These are phyloP conservation scores for Agonum fuliginosum DNA, from an alignment of 2,888 invertebrate genomes.

Conservation along the genomic window DNA sequence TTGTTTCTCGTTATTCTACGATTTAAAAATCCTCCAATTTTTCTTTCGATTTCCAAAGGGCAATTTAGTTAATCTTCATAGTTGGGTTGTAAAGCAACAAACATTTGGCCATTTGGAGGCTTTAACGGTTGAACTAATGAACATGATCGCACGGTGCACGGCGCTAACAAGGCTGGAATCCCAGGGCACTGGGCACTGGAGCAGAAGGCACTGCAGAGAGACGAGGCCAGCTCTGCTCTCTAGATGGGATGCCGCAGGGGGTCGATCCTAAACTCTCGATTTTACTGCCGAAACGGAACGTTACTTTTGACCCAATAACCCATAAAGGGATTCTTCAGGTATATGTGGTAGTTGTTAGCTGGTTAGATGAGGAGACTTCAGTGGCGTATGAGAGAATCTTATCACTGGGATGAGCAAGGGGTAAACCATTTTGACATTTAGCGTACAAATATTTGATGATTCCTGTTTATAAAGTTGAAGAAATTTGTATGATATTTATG, in stretches of 20 bases:
- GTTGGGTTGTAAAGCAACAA: conserved; percentile 1
- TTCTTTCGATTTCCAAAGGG: neutral
- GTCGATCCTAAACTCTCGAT: conserved; percentile 60
- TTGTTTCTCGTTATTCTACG: no score
- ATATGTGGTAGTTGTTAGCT: conserved; percentile 23
- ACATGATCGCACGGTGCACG: neutral
- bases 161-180: conserved; percentile 19
- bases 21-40: no score
- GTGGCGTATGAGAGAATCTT: no score
- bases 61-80: neutral
- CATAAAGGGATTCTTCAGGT: conserved; percentile 65
- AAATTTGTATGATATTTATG: no score
- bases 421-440: no score
- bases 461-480: no score
- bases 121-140: conserved; percentile 9
- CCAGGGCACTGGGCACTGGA: neutral
- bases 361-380: neutral
- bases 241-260: conserved; percentile 61
- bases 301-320: conserved; percentile 68
- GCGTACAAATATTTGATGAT: no score
- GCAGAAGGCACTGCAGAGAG: conserved; percentile 21
- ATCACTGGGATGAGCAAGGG: no score
- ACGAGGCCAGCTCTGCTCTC: neutral
- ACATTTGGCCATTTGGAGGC: neutral
- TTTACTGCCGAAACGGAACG: conserved; percentile 63